These are phyloP conservation scores for Spodoptera picta DNA, from an alignment of 2,888 invertebrate genomes.

Conservation along the genomic window DNA sequence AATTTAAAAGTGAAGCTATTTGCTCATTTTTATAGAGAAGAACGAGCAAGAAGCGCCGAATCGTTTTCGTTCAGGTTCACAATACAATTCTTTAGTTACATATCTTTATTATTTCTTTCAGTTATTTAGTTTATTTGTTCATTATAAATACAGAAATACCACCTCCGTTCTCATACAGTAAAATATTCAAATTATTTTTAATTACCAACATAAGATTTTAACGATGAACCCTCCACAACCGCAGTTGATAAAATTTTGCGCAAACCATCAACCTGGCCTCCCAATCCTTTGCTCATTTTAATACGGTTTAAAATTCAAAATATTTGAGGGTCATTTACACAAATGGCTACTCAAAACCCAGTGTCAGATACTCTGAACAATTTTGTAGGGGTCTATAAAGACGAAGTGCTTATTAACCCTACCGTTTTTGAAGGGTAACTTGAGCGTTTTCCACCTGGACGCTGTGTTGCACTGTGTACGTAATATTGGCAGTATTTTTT, in stretches of 20 bases:
- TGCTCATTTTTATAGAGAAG: too few species aligned
- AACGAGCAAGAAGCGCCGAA: too few species aligned
- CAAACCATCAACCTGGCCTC: slow-evolving; percentile 50
- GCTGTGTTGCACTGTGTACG: slow-evolving; percentile 27
- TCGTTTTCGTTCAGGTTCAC: too few species aligned
- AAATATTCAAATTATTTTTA: slow-evolving; percentile 15
- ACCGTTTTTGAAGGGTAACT: slow-evolving; percentile 51
- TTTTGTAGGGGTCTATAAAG: slow-evolving; percentile 68
- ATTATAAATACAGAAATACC: too few species aligned
- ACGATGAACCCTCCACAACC: slow-evolving; percentile 41
- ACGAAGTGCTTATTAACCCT: slow-evolving; percentile 69
- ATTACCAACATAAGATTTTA: slow-evolving; percentile 54
- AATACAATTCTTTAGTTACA: too few species aligned
- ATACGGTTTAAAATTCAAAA: slow-evolving; percentile 72
- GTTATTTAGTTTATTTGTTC: too few species aligned
- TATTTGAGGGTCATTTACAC: slow-evolving; percentile 76
- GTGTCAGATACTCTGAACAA: slow-evolving; percentile 68
- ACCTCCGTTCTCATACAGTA: not conserved
- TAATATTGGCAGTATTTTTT: not conserved
- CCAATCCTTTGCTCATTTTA: slow-evolving; percentile 74
- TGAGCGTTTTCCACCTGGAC: slow-evolving; percentile 56
- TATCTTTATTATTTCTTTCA: too few species aligned
- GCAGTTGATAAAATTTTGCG: slow-evolving; percentile 65
- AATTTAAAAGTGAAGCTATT: too few species aligned
- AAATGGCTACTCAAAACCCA: slow-evolving; percentile 69